Conservation (phyloP, 1,140 invertebrate species). For the Himalopsyche phryganea region DNA sequence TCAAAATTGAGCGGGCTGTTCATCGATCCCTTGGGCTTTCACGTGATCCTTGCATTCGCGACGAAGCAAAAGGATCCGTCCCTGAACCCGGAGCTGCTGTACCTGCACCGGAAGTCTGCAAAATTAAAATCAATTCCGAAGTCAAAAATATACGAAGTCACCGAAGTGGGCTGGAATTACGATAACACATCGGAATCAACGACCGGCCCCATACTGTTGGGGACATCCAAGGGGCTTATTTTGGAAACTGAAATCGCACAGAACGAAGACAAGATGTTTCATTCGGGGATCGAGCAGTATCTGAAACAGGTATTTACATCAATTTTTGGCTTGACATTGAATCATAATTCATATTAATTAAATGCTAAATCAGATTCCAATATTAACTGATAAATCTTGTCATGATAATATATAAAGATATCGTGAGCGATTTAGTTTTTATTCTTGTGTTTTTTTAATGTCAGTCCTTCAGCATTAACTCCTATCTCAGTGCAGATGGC, state of each 20-base stretch:
- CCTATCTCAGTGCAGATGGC: too few relatives aligned
- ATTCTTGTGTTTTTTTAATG: too few relatives aligned
- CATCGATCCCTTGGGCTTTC: conserved; percentile 82
- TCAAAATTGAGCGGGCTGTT: conserved; percentile 70
- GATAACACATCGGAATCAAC: conserved; percentile 66
- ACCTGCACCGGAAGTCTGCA: conserved; percentile 62
- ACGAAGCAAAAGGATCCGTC: conserved; percentile 59
- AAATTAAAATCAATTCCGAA: conserved; percentile 55
- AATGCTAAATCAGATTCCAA: too few relatives aligned
- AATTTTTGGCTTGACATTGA: too few relatives aligned
- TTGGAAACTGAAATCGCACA: conserved; percentile 84
- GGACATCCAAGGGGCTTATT: conserved; percentile 87
- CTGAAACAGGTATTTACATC: conserved; percentile 72
- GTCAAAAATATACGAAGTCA: conserved; percentile 81
- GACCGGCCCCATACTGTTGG: conserved; percentile 79
- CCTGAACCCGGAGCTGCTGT: conserved; percentile 71
- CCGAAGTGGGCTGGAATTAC: conserved; percentile 87
- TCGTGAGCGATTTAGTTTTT: too few relatives aligned
- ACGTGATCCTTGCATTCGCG: conserved; percentile 74
- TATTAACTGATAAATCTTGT: too few relatives aligned
- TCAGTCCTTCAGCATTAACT: too few relatives aligned
- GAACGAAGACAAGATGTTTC: conserved; percentile 78
- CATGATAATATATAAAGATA: too few relatives aligned
- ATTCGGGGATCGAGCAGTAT: conserved; percentile 74
- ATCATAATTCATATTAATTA: too few relatives aligned